These are phyloP conservation scores for Mactromeris polynyma DNA, from an alignment of 2,888 invertebrate species.

Conservation along the genomic window DNA sequence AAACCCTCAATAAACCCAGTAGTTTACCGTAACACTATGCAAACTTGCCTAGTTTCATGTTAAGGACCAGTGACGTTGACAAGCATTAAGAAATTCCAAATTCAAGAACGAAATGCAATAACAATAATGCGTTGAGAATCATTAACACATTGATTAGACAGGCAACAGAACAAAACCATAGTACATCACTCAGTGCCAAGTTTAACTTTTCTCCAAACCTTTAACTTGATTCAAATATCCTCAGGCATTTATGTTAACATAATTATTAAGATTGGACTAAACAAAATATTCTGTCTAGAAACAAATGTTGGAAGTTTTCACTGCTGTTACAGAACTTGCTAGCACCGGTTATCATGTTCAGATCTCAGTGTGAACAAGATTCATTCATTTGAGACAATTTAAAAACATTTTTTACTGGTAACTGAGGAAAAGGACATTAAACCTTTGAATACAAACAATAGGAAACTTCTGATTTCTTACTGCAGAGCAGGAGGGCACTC, in stretches of 20 bases:
- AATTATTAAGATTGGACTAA: too few relatives aligned
- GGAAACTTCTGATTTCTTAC: too few relatives aligned
- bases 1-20: too few relatives aligned
- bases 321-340: not conserved
- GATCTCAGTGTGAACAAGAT: not conserved
- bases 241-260: too few relatives aligned
- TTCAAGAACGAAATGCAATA: not conserved
- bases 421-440: too few relatives aligned
- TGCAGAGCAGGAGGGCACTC: not conserved
- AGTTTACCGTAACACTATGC: too few relatives aligned
- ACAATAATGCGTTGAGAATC: not conserved
- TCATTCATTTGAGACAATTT: too few relatives aligned
- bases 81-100: not conserved
- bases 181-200: not conserved
- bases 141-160: not conserved
- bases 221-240: not conserved
- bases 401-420: too few relatives aligned
- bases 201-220: not conserved
- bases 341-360: not conserved
- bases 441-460: too few relatives aligned
- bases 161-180: not conserved
- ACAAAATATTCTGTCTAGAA: not conserved
- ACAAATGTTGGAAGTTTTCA: not conserved
- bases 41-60: not conserved
- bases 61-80: not conserved